These are phyloP conservation scores for Drosophila lowei DNA, from an alignment of 1,140 invertebrate genomes.

Conservation along the genomic window DNA sequence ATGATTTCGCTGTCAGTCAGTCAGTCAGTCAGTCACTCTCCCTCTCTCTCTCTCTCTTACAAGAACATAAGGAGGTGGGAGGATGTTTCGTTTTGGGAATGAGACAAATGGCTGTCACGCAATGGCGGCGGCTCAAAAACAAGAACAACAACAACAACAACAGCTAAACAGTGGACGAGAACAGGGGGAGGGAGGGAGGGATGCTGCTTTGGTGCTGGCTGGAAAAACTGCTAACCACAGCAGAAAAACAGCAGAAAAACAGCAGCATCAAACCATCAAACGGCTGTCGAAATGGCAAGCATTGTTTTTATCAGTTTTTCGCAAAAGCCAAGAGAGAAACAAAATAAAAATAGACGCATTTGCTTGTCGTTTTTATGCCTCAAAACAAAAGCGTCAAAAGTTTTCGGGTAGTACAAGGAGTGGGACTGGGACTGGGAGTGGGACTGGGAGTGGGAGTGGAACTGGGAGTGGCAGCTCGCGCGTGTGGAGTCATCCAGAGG, in stretches of 20 bases:
- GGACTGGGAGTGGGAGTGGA: too few relatives aligned
- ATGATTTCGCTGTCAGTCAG: conserved; percentile 64
- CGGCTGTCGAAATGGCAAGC: conserved; percentile 58
- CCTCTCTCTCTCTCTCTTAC: conserved; percentile 24
- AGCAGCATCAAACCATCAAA: conserved; percentile 41
- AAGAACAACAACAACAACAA: conserved; percentile 22
- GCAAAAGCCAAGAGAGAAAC: conserved; percentile 13
- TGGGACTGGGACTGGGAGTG: not conserved
- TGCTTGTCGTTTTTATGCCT: not conserved
- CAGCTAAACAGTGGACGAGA: conserved; percentile 1
- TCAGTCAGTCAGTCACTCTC: conserved; percentile 28
- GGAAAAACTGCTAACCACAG: conserved; percentile 56
- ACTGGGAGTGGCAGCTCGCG: not conserved
- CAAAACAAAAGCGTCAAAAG: conserved; percentile 6
- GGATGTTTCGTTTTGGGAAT: conserved; percentile 1
- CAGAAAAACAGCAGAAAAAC: conserved; percentile 18
- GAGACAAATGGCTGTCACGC: conserved; percentile 63
- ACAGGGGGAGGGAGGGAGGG: too few relatives aligned
- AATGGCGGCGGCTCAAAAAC: conserved; percentile 42
- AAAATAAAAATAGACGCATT: conserved; percentile 6
- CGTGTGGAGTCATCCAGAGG: not conserved
- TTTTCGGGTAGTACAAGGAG: not conserved
- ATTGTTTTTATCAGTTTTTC: conserved; percentile 51
- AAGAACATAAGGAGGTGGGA: not conserved
- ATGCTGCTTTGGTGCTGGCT: not conserved